Conservation (phyloP, 2,113 vertebrate species). For the Rhagologus leucostigma region DNA sequence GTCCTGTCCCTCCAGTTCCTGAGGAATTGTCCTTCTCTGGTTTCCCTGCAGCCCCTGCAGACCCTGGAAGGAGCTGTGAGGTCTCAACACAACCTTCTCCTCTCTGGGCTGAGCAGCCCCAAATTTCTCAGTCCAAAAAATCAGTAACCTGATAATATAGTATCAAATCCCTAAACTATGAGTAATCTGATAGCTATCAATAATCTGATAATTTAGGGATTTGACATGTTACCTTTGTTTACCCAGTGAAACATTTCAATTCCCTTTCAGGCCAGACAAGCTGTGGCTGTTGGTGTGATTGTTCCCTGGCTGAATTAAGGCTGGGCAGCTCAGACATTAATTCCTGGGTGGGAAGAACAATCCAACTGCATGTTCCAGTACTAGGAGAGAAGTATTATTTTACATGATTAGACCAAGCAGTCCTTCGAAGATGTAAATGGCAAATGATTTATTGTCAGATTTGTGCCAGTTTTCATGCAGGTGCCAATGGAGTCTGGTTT, state of each 20-base stretch:
- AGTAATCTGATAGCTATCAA: background rate
- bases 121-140: background rate
- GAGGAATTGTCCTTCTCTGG: background rate
- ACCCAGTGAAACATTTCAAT: background rate
- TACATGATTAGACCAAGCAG: background rate
- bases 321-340: background rate
- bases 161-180: background rate
- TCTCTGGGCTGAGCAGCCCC: background rate
- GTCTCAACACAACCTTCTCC: background rate
- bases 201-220: background rate
- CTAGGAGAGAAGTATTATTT: background rate
- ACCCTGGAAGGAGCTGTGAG: background rate
- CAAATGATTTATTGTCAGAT: background rate
- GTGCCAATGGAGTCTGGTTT: background rate
- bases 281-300: background rate
- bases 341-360: background rate
- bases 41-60: background rate
- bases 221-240: background rate
- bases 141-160: background rate
- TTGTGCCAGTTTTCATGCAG: background rate
- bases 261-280: background rate
- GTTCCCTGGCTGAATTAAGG: background rate
- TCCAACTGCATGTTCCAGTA: background rate
- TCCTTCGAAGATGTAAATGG: background rate
- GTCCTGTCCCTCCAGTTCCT: fast-evolving